Percentiles rank a stretch among this genome's conserved stretches.
These are phyloP conservation scores for Zenarchopterus dispar DNA, from an alignment of 2,797 vertebrate species.

Conservation along the genomic window DNA sequence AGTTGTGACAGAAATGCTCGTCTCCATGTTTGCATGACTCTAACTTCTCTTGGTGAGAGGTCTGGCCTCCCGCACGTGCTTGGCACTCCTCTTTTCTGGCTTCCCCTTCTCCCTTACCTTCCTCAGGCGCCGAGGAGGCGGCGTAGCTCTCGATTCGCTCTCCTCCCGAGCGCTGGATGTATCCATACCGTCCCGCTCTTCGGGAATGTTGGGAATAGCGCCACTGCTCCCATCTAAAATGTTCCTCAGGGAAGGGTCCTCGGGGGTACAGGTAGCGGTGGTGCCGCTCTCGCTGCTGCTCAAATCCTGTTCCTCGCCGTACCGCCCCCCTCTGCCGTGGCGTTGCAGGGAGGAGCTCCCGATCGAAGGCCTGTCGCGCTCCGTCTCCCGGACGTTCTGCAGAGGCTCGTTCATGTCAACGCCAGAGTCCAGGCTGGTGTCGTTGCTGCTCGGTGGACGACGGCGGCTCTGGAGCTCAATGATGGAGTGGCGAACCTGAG, in stretches of 20 bases:
- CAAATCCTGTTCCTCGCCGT: constrained; percentile 88
- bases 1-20: no score
- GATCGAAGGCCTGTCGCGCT: constrained; percentile 87
- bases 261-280: constrained; percentile 88
- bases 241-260: constrained; percentile 88
- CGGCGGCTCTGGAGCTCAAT: constrained; percentile 91
- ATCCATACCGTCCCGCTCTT: constrained; percentile 81
- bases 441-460: constrained; percentile 89
- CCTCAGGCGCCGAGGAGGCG: constrained; percentile 81
- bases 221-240: constrained; percentile 87
- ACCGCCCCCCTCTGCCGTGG: constrained; percentile 78
- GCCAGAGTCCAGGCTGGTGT: constrained; percentile 95
- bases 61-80: constrained; percentile 89
- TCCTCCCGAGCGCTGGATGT: constrained; percentile 82
- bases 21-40: not conserved
- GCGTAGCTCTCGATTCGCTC: constrained; percentile 82
- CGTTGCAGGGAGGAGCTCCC: constrained; percentile 81
- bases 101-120: constrained; percentile 85
- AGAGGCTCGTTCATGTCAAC: constrained; percentile 96
- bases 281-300: constrained; percentile 95
- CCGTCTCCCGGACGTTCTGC: constrained; percentile 84
- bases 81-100: constrained; percentile 87
- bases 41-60: constrained; percentile 83
- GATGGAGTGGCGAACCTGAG: constrained; percentile 94
- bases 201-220: constrained; percentile 84